Percentiles rank a stretch among this genome's conserved stretches.
Evolutionary conservation across 2,797 vertebrate species (phyloP).

Genomic region (Cyprinodon diabolis): DNA sequence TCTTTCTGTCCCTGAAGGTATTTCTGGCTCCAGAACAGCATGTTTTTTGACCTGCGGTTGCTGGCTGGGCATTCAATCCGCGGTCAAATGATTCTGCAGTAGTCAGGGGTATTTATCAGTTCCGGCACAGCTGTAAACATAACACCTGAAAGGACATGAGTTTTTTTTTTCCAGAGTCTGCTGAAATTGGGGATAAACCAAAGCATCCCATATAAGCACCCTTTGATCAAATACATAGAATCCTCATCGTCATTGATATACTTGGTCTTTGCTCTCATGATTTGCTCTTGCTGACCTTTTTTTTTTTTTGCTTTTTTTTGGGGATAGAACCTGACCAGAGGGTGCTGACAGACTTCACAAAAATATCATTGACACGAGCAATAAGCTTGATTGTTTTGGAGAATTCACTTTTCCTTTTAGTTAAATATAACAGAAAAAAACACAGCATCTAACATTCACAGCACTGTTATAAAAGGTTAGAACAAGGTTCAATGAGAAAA

Average conservation of each 20-base stretch:
- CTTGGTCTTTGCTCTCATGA: not conserved
- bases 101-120: slow-evolving; percentile 22
- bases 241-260: not conserved
- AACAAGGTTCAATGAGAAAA: no score
- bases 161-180: slow-evolving; percentile 11
- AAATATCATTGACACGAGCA: not conserved
- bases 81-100: slow-evolving; percentile 11
- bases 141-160: slow-evolving; percentile 12
- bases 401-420: not conserved
- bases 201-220: not conserved
- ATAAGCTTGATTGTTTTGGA: not conserved
- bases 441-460: not conserved
- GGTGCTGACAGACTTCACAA: no score
- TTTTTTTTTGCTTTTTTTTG: no score
- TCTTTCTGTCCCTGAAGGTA: slow-evolving; percentile 9
- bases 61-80: slow-evolving; percentile 5
- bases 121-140: slow-evolving; percentile 16
- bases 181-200: not conserved
- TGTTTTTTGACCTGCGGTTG: slow-evolving; percentile 19
- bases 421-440: not conserved
- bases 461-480: not conserved
- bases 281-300: no score
- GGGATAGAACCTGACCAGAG: no score
- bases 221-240: slow-evolving; percentile 2
- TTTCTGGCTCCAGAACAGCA: slow-evolving; percentile 9